A percentile compares a stretch with the other conserved stretches of the same genome.
phyloP scores from a whole-genome alignment of 2,888 invertebrate genomes.

The Scaptomyza tumidula region DNA sequence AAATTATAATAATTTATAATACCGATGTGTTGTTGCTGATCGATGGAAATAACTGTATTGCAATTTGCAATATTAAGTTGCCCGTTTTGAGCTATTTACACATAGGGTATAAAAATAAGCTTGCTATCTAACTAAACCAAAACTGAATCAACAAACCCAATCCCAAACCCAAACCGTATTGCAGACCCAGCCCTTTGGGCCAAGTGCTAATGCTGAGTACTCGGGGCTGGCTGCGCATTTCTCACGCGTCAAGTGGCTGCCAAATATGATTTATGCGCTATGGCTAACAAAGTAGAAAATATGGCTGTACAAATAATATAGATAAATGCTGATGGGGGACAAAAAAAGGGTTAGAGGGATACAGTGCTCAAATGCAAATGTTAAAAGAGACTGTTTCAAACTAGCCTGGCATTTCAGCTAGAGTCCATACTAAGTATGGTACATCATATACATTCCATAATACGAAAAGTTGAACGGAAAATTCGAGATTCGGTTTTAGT shows the following conservation, averaged over 20 bases:
- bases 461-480: too few relatives aligned
- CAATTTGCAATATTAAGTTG: too few relatives aligned
- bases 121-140: slow-evolving; percentile 30
- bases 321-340: slow-evolving; percentile 36
- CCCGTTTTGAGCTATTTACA: too few relatives aligned
- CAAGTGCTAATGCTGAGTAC: slow-evolving; percentile 47
- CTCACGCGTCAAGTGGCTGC: slow-evolving; percentile 74
- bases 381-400: too few relatives aligned
- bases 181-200: slow-evolving; percentile 8
- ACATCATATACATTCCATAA: too few relatives aligned
- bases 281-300: slow-evolving; percentile 58
- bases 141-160: slow-evolving; percentile 23
- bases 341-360: background rate
- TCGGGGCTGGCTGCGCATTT: slow-evolving; percentile 58
- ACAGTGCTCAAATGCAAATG: slow-evolving; percentile 9
- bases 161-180: background rate
- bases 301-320: slow-evolving; percentile 56
- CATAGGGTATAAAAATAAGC: background rate
- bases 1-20: too few relatives aligned
- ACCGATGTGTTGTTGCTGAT: too few relatives aligned
- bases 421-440: too few relatives aligned
- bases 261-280: slow-evolving; percentile 73
- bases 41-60: too few relatives aligned
- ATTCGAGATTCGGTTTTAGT: too few relatives aligned
- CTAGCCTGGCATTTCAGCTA: too few relatives aligned